phyloP scores from a whole-genome alignment of 2,113 vertebrate species.

The Tachysurus fulvidraco region DNA sequence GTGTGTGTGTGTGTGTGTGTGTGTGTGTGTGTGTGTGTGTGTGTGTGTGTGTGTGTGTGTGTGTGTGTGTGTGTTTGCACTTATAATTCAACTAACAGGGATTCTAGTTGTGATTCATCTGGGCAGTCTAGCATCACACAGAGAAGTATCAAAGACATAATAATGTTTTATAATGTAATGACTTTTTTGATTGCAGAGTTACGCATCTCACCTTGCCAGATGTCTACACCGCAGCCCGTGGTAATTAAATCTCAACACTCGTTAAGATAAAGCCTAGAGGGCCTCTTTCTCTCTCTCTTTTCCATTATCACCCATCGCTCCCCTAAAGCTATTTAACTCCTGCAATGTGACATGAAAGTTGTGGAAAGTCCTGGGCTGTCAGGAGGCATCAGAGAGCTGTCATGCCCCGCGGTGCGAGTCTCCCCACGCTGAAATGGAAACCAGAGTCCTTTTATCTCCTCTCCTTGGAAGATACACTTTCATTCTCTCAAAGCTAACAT shows the following conservation, averaged over 20 bases:
- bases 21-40: conserved; percentile 5
- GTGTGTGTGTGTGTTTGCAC: neutral
- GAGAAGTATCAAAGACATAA: conserved; percentile 38
- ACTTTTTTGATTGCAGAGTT: conserved; percentile 22
- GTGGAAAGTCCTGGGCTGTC: conserved; percentile 61
- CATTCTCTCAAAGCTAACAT: conserved; percentile 50
- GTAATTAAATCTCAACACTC: conserved; percentile 47
- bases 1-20: conserved; percentile 16
- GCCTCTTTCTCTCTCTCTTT: neutral
- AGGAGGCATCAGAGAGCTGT: conserved; percentile 53
- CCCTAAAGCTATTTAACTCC: conserved; percentile 55
- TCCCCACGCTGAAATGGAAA: conserved; percentile 51
- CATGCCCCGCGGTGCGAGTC: conserved; percentile 51
- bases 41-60: neutral
- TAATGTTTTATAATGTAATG: conserved; percentile 41
- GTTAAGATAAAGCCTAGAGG: conserved; percentile 39
- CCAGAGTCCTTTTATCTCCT: conserved; percentile 53
- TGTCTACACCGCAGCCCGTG: conserved; percentile 24
- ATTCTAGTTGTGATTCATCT: conserved; percentile 13
- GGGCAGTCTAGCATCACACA: conserved; percentile 24
- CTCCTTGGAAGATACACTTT: conserved; percentile 49
- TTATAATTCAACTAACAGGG: conserved; percentile 20
- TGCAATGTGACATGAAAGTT: conserved; percentile 57
- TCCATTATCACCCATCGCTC: conserved; percentile 48
- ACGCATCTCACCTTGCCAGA: conserved; percentile 39